Evolutionary conservation across 2,888 invertebrate genomes (phyloP), one percentile per base, ranked within the genome.

Genomic region (Ligdia adustata): DNA sequence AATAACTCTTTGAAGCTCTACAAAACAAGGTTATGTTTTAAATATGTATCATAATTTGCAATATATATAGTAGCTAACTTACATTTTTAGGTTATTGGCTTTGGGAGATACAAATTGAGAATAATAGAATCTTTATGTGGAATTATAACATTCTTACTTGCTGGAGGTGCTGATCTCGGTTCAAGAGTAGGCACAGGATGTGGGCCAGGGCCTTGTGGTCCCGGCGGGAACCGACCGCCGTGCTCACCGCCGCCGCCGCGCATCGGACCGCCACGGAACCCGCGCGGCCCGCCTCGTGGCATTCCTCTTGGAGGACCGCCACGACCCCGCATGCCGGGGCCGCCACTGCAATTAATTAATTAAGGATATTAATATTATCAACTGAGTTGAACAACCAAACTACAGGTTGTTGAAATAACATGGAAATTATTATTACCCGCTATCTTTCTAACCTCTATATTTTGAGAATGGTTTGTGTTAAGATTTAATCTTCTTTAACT

Each of bases 181-280:
- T 90, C 90, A 50, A 90, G 87, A 0, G 90, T 89, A 1, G 89
- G 90, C 1, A 90, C 90, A 4, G 90, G 90, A 58, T 90, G 90
- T 2, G 90, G 89, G 3, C 90, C 90, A 0, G 90, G 90, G 0
- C 89, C 90, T 52, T 87, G 89, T 0, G 89, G 89, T 1, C 86
- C 86, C 0, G 83, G 85, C 1, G 81, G 82, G 52, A 89, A 89
- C 5, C 89, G 78, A 0, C 86, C 86, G n/a, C 89, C 80, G 26
- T 85, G 72, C 3, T 82, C 88, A 0, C 84, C 87, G n/a, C 84
- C 85, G 4, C 79, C 79, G 12, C 87, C 87, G 7, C 89, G 77
- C 85, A 86, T 86, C 0, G 85, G 86, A 0, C 81, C 86, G 2
- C 87, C 89, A 7, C 88, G 79, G 44, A 85, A 88, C 0, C 88